Base-by-base conservation (phyloP, 2,888 invertebrate genomes). In the Dolichomitus sp. region DNA sequence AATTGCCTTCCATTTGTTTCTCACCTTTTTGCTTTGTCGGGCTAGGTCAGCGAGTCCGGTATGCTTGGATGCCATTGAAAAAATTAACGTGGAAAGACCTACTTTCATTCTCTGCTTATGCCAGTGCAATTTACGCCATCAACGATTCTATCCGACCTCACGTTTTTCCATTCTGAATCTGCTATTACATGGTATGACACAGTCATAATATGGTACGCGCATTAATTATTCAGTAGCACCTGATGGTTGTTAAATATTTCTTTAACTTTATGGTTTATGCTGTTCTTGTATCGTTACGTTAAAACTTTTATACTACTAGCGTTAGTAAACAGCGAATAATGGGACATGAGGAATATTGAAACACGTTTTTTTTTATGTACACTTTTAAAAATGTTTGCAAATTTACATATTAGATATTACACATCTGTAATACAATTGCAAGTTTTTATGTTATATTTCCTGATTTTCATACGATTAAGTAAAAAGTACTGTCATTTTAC, bases 1-100 rank as follows among this genome's bases (percentile, higher is more conserved):
- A 61, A 61, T 72, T 59, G 70, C 59, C 59, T 59, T 42, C 30
- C 45, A 72, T 72, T 72, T 59, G 45, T 72, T 45, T 72, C 70
- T 42, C 30, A 45, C 59, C 30, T 57, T 72, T 37, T 61, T 45
- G 4, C 30, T 48, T 59, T 45, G 42, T 42, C 70, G 45, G 42
- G 54, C 40, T 40, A n/a, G 54, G 45, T 72, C 59, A 59, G 42
- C 45, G 42, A 40, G 70, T 6, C n/a, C 19, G 30, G 11, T 30
- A 9, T 19, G 37, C 59, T 61, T 33, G 37, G 9, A 61, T 17
- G 37, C 40, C 27, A 19, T 30, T 50, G 52, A 12, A 30, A 17
- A 45, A 72, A 72, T 12, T 4, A 30, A 57, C 40, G 69, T 37
- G 37, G 23, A 23, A 45, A 45, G 14, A 33, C 30, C 70, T 9